Base-by-base conservation (phyloP, 1,140 invertebrate species). In the Plutomurus gul region DNA sequence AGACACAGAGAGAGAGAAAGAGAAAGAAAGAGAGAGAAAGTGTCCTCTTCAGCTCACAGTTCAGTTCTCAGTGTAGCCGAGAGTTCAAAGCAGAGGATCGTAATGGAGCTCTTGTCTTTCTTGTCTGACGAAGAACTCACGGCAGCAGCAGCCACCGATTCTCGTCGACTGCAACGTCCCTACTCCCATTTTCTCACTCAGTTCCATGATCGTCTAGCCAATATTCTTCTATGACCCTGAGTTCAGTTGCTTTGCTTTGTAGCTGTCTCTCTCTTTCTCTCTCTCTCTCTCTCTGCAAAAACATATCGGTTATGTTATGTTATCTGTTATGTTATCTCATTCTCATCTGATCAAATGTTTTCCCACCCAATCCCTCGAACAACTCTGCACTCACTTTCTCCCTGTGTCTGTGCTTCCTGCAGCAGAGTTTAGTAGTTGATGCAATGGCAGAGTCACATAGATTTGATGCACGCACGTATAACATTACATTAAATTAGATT, bases 401-500 rank as follows among this genome's bases (percentile, higher is more conserved):
- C n/a, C n/a, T n/a, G n/a, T n/a, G n/a, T n/a, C n/a, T n/a, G n/a
- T n/a, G n/a, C n/a, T n/a, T n/a, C n/a, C n/a, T n/a, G n/a, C n/a
- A n/a, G n/a, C n/a, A n/a, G n/a, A n/a, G n/a, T n/a, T n/a, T n/a
- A n/a, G n/a, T n/a, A n/a, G n/a, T n/a, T n/a, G n/a, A n/a, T n/a
- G n/a, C n/a, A n/a, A n/a, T n/a, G n/a, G n/a, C n/a, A n/a, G n/a
- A 43, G n/a, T 43, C 39, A 13, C 27, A 65, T 65, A 33, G 56
- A 65, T 65, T 65, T 65, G 56, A 65, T 65, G 56, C 56, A 65
- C 56, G 56, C 56, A 65, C 56, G 56, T 65, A 65, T 65, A 65
- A 65, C 56, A 65, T 65, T 65, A 65, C 56, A 65, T 65, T 65
- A 65, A 65, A 65, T 65, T 65, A 65, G 56, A 65, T 65, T 65